These are phyloP conservation scores for Drosophila bifasciata DNA, from an alignment of 1,140 invertebrate species.

Conservation along the genomic window DNA sequence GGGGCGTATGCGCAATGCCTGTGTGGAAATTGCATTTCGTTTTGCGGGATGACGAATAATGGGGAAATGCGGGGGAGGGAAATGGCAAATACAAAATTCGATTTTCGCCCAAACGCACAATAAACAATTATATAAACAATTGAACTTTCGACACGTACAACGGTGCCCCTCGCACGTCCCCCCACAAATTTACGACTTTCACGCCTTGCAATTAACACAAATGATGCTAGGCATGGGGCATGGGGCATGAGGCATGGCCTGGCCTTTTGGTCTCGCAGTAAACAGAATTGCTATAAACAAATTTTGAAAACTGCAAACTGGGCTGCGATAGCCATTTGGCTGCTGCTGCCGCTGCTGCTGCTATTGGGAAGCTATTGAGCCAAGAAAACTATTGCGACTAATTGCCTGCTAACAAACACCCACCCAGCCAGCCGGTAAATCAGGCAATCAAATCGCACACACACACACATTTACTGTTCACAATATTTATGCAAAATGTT, in stretches of 20 bases:
- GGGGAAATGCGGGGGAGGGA: slow-evolving; percentile 1
- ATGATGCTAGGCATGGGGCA: slow-evolving; percentile 63
- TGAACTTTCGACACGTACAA: slow-evolving; percentile 22
- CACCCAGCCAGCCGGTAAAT: slow-evolving; percentile 42
- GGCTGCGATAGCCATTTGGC: slow-evolving; percentile 19
- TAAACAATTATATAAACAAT: slow-evolving; percentile 52
- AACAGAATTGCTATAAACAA: slow-evolving; percentile 19
- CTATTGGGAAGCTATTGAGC: no score
- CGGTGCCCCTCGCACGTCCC: slow-evolving; percentile 42
- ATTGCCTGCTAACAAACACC: slow-evolving; percentile 35
- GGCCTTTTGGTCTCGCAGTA: slow-evolving; percentile 1
- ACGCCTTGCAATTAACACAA: slow-evolving; percentile 69
- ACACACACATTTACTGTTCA: slow-evolving; percentile 17
- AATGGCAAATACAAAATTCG: slow-evolving; percentile 25
- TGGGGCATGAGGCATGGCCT: no score
- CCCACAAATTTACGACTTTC: slow-evolving; percentile 58
- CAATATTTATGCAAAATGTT: slow-evolving; percentile 21
- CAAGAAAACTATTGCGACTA: slow-evolving; percentile 61
- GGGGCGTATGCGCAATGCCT: slow-evolving; percentile 57
- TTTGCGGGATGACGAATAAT: slow-evolving; percentile 16
- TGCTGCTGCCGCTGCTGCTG: no score
- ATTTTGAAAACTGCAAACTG: slow-evolving; percentile 14
- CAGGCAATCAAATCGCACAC: slow-evolving; percentile 36
- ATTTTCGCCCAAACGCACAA: slow-evolving; percentile 28
- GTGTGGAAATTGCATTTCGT: slow-evolving; percentile 39